Conservation (phyloP, 2,113 vertebrate species). For the Myanophis thanlyinensis region DNA sequence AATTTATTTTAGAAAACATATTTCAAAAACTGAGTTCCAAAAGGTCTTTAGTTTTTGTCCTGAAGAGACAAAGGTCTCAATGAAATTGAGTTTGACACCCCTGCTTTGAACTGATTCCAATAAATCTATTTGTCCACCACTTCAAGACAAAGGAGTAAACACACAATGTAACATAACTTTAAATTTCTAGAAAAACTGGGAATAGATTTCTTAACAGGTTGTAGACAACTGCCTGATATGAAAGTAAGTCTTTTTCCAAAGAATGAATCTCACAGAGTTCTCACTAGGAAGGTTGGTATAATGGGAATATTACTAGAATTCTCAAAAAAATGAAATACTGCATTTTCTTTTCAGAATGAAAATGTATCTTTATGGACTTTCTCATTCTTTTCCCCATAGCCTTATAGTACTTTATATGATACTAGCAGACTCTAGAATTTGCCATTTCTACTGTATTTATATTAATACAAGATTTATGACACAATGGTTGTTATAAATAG, state of each 20-base stretch:
- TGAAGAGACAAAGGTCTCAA: slow-evolving; percentile 50
- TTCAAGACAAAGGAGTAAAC: neutral
- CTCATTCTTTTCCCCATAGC: neutral
- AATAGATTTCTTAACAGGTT: neutral
- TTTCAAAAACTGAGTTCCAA: slow-evolving; percentile 62
- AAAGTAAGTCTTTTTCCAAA: neutral
- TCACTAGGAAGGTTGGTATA: neutral
- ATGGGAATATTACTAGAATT: neutral
- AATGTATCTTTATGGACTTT: neutral
- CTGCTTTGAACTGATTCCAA: slow-evolving; percentile 44
- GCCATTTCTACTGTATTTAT: neutral
- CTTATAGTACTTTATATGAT: neutral
- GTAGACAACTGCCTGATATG: neutral
- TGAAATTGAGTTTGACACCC: no score
- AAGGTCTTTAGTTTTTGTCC: slow-evolving; percentile 68
- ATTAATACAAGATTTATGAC: neutral
- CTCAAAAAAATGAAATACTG: neutral
- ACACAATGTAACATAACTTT: neutral
- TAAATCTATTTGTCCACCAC: neutral
- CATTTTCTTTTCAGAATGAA: neutral
- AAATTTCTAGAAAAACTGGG: neutral
- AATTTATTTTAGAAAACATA: slow-evolving; percentile 37
- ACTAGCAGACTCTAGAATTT: neutral
- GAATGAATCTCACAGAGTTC: neutral
- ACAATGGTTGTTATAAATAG: neutral